phyloP scores from a whole-genome alignment of 2,797 vertebrate species.

The Protonibea diacanthus region DNA sequence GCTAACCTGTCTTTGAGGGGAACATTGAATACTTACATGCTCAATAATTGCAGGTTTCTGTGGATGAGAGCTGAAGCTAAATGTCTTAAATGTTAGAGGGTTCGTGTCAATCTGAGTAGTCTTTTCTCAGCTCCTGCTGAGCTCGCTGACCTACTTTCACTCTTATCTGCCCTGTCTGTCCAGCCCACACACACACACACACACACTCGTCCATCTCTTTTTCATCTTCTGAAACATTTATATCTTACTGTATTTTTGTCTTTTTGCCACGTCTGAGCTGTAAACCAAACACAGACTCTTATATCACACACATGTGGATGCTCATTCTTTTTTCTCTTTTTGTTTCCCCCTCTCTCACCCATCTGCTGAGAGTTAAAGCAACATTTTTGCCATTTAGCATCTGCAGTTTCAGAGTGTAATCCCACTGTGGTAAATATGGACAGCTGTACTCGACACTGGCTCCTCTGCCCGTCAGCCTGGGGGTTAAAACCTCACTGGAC shows the following conservation, averaged over 20 bases:
- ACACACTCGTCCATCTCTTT: background rate
- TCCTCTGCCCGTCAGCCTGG: too few species aligned
- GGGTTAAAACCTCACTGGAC: too few species aligned
- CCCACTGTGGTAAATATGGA: too few species aligned
- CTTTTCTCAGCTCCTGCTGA: conserved; percentile 27
- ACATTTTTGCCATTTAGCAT: too few species aligned
- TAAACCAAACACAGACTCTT: background rate
- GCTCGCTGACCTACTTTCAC: conserved; percentile 51
- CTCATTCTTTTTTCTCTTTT: background rate
- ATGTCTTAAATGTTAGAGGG: conserved; percentile 1
- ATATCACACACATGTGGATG: background rate
- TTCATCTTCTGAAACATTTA: background rate
- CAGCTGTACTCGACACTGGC: too few species aligned
- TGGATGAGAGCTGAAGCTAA: conserved; percentile 9
- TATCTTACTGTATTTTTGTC: background rate
- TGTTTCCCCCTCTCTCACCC: background rate
- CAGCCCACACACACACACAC: background rate
- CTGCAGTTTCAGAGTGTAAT: too few species aligned
- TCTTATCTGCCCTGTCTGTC: conserved; percentile 22
- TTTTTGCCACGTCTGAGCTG: background rate
- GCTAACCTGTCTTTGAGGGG: background rate
- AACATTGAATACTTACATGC: background rate
- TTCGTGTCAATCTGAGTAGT: conserved; percentile 17
- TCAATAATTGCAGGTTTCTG: conserved; percentile 18
- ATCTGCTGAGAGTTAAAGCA: background rate